Conservation (phyloP, 2,113 vertebrate genomes). For the Oreocharis arfaki region DNA sequence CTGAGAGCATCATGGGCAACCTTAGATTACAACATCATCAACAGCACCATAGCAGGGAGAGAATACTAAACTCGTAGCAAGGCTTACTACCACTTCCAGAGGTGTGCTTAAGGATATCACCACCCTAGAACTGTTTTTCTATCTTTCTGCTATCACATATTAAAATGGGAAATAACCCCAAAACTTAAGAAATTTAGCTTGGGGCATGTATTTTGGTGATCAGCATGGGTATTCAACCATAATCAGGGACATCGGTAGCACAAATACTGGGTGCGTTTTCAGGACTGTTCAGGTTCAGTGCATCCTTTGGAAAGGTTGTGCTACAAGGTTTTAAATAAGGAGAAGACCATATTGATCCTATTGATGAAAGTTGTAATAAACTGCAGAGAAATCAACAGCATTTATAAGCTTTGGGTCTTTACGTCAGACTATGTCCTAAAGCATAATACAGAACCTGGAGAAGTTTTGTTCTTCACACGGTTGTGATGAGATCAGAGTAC, state of each 20-base stretch:
- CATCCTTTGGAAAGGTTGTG: not conserved
- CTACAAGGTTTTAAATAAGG: not conserved
- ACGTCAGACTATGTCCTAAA: not conserved
- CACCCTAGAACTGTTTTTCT: not conserved
- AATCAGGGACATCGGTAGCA: not conserved
- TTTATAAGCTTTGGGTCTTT: not conserved
- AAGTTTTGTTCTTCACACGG: not conserved
- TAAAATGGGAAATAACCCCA: not conserved
- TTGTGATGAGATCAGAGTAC: not conserved
- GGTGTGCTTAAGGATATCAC: not conserved
- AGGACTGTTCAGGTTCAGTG: not conserved
- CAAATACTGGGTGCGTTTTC: not conserved
- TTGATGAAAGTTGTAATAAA: not conserved
- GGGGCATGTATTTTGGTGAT: not conserved
- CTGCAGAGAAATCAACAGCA: not conserved
- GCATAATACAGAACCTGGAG: not conserved
- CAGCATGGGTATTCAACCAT: not conserved
- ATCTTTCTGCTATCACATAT: not conserved
- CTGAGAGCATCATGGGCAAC: not conserved
- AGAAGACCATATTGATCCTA: not conserved
- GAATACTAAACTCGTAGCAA: not conserved
- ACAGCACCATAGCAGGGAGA: not conserved
- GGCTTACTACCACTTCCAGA: not conserved
- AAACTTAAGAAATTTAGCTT: not conserved
- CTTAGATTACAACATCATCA: not conserved